Base-by-base conservation (phyloP, 2,797 vertebrate genomes). In the Neosilurus hyrtlii region DNA sequence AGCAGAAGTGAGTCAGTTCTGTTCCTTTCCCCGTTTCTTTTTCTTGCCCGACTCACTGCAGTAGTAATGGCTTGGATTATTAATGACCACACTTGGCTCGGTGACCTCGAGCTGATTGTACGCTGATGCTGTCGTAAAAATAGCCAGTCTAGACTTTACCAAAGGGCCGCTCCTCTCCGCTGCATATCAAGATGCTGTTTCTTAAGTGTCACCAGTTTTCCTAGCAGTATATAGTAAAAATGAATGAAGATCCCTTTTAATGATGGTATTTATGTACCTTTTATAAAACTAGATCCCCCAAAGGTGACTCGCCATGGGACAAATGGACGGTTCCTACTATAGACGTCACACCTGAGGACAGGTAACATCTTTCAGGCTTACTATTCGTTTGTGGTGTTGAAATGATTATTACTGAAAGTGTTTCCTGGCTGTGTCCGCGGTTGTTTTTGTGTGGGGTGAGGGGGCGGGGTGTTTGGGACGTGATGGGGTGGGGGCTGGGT, bases 1-100 rank as follows among this genome's bases (percentile, higher is more conserved):
- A 94, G 87, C 91, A 86, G 84, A 92, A 92, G 93, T 94, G 90
- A 92, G 93, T 92, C 88, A 86, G 57, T 30, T 86, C 70, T 87
- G 79, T 90, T 84, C 37, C 56, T 66, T 76, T 80, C 82, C 79
- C 70, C 81, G 86, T 82, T 88, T 67, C 51, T 80, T 80, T 65
- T 37, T 86, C 89, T 91, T 88, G 89, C 89, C 86, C 74, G 90
- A 86, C 86, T 82, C 81, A 87, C 88, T 86, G 87, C 88, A 68
- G 85, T 74, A 87, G 88, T 81, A 9, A 73, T 61, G 59, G 71
- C 78, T 68, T 88, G 83, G 86, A 88, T 86, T 86, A 89, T 83
- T 74, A 85, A 87, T 86, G 81, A 85, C 65, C 85, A 83, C 88
- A 81, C 54, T 88, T 75, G 88, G 84, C 61, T 89, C 89, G 83